phyloP scores from a whole-genome alignment of 2,888 invertebrate genomes.

The Leptopilina myrica region DNA sequence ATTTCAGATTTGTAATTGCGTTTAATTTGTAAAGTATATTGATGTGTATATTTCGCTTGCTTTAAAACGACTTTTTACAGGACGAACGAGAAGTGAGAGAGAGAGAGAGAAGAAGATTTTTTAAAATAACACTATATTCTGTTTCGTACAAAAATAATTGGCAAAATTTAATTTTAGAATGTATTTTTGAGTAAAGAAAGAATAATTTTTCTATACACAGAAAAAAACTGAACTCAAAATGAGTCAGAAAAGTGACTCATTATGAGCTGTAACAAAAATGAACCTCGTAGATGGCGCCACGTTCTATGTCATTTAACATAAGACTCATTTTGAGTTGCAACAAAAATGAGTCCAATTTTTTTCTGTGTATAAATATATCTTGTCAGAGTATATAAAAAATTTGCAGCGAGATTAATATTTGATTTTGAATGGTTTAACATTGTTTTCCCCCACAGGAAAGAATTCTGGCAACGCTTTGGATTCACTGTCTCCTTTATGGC shows the following conservation, averaged over 20 bases:
- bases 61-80: background rate
- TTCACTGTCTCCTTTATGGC: constrained; percentile 92
- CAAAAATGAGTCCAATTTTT: no score
- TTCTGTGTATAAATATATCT: background rate
- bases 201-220: background rate
- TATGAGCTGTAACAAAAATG: no score
- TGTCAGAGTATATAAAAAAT: no score
- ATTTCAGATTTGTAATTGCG: background rate
- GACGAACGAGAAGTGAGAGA: background rate
- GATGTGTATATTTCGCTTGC: constrained; percentile 45
- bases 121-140: background rate
- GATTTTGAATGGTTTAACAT: constrained; percentile 35
- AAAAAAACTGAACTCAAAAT: no score
- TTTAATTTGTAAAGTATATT: background rate
- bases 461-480: constrained; percentile 90
- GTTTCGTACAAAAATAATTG: constrained; percentile 9
- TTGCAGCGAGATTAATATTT: background rate
- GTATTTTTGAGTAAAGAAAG: constrained; percentile 14
- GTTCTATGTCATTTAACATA: no score
- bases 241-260: no score
- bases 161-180: background rate
- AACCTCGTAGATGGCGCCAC: no score
- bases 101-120: no score
- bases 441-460: constrained; percentile 80
- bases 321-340: no score